These are phyloP conservation scores for Brassicogethes aeneus DNA, from an alignment of 2,888 invertebrate genomes.

Conservation along the genomic window DNA sequence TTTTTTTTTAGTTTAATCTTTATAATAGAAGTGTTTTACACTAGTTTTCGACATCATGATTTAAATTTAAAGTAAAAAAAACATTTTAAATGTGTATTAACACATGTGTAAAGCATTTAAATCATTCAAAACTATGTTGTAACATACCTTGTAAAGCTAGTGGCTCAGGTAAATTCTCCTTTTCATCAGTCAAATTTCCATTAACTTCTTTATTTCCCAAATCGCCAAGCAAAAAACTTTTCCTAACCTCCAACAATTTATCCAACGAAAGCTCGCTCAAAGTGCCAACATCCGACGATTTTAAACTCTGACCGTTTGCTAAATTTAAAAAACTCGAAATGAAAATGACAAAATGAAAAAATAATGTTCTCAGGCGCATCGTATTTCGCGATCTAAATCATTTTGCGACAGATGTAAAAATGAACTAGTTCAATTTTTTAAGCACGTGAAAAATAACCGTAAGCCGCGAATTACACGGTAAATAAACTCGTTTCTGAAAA, in stretches of 20 bases:
- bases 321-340: neutral
- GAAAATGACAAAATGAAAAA: neutral
- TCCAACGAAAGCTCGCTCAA: conserved; percentile 62
- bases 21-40: no score
- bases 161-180: conserved; percentile 24
- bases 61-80: no score
- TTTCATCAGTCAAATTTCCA: conserved; percentile 6
- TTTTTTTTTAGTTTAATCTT: no score
- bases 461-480: no score
- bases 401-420: neutral
- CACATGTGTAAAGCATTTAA: no score
- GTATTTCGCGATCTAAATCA: neutral
- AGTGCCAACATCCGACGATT: conserved; percentile 34
- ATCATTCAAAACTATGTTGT: no score
- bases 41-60: no score
- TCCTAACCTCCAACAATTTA: conserved; percentile 56
- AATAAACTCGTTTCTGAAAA: no score
- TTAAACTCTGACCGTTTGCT: conserved; percentile 25
- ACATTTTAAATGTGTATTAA: no score
- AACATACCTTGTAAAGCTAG: conserved; percentile 25
- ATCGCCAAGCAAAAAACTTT: conserved; percentile 31
- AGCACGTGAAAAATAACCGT: no score
- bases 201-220: conserved; percentile 6
- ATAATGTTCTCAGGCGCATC: neutral
- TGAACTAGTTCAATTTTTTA: neutral